A percentile compares a stretch with the other conserved stretches of the same genome.
Conservation (phyloP, 2,888 invertebrate genomes). For the Zaprionus lineosus region DNA sequence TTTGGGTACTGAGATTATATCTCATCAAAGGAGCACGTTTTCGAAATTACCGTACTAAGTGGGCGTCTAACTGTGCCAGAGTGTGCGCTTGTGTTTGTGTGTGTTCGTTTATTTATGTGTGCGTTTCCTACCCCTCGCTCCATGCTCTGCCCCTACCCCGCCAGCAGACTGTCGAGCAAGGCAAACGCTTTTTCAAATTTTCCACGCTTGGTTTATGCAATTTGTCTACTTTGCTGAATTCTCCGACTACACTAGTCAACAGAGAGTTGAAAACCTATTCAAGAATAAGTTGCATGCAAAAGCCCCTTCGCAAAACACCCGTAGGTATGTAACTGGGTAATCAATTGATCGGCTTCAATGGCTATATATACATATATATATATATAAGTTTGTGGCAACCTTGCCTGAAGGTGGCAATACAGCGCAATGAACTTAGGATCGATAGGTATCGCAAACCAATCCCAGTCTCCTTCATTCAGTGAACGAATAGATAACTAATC, state of each 20-base stretch:
- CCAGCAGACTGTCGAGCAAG: slow-evolving; percentile 39
- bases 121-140: slow-evolving; percentile 44
- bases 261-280: not conserved
- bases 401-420: too few species aligned
- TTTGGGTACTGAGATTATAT: slow-evolving; percentile 70
- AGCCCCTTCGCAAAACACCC: too few species aligned
- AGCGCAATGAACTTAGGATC: too few species aligned
- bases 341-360: too few species aligned
- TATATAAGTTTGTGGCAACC: too few species aligned
- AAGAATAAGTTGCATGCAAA: too few species aligned
- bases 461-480: too few species aligned
- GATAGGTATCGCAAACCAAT: too few species aligned
- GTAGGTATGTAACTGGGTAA: too few species aligned
- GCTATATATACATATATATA: too few species aligned
- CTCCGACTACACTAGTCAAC: slow-evolving; percentile 52
- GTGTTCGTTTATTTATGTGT: slow-evolving; percentile 31
- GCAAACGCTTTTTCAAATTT: slow-evolving; percentile 66
- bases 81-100: slow-evolving; percentile 25
- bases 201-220: slow-evolving; percentile 76
- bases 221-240: slow-evolving; percentile 68
- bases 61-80: slow-evolving; percentile 80
- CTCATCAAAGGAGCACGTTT: slow-evolving; percentile 82
- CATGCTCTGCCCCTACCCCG: not conserved
- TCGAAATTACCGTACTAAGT: slow-evolving; percentile 83
- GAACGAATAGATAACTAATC: too few species aligned